These are phyloP conservation scores for Rhimphoctona megacephalus DNA, from an alignment of 2,888 invertebrate genomes.

Conservation along the genomic window DNA sequence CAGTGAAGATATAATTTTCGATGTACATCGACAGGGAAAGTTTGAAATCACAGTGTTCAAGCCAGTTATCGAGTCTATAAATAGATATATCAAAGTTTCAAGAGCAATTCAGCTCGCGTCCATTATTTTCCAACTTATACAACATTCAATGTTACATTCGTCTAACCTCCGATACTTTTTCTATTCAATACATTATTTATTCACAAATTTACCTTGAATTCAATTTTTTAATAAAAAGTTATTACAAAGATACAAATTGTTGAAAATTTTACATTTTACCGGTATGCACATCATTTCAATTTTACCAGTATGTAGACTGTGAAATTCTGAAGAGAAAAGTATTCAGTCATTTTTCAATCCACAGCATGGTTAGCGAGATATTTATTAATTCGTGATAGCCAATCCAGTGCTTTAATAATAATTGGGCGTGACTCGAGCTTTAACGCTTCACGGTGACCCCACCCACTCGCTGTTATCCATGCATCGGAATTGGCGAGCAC, in stretches of 20 bases:
- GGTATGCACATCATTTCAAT: neutral
- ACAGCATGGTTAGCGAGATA: neutral
- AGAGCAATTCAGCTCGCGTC: neutral
- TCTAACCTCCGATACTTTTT: neutral
- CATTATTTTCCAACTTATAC: neutral
- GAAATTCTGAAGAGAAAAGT: neutral
- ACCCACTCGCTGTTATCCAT: neutral
- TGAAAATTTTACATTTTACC: neutral
- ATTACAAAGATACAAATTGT: neutral
- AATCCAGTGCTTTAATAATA: neutral
- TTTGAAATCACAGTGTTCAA: constrained; percentile 28
- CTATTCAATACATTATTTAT: neutral
- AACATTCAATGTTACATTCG: neutral
- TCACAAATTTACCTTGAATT: neutral
- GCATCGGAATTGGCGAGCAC: neutral
- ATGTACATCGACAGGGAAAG: constrained; percentile 39
- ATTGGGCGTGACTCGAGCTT: neutral
- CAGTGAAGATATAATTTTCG: neutral
- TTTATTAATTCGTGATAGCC: neutral
- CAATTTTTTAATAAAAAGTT: neutral
- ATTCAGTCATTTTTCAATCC: neutral
- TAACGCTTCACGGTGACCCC: neutral
- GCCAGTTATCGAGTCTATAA: neutral
- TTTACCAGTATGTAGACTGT: neutral
- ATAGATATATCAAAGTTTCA: neutral